These are phyloP conservation scores for Corticium candelabrum DNA, from an alignment of 37 sponge, comb jelly and placozoan species.

Conservation along the genomic window DNA sequence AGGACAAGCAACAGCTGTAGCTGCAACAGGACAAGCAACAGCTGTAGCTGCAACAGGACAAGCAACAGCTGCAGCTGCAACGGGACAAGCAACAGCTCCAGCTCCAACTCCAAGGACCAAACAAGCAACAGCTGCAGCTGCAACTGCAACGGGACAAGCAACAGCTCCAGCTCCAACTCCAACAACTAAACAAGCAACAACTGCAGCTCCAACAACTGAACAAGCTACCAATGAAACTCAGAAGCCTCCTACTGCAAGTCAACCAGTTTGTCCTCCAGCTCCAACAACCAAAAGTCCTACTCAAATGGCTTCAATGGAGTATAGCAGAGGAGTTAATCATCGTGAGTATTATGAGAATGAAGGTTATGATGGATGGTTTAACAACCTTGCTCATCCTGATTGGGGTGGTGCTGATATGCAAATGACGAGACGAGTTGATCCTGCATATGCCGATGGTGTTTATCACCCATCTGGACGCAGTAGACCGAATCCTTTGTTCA, in stretches of 20 bases:
- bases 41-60: neutral
- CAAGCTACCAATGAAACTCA: neutral
- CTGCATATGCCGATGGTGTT: constrained; percentile 66
- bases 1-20: too few species aligned
- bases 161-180: neutral
- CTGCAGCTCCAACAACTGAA: neutral
- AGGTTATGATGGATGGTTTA: constrained; percentile 90
- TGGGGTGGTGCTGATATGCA: constrained; percentile 77
- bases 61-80: neutral
- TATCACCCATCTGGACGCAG: constrained; percentile 57
- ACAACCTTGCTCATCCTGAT: constrained; percentile 84
- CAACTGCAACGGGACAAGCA: neutral
- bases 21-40: too few species aligned
- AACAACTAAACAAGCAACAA: neutral
- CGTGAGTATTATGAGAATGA: constrained; percentile 54
- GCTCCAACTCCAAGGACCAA: neutral
- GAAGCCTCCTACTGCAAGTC: neutral
- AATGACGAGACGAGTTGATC: constrained; percentile 15
- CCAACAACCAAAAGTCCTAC: neutral
- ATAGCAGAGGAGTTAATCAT: too few species aligned
- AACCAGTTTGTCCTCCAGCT: neutral
- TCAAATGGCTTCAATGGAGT: too few species aligned
- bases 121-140: neutral
- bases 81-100: neutral
- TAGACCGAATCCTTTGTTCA: constrained; percentile 50